Conservation (phyloP, 2,113 vertebrate species). For the Parotia lawesii region DNA sequence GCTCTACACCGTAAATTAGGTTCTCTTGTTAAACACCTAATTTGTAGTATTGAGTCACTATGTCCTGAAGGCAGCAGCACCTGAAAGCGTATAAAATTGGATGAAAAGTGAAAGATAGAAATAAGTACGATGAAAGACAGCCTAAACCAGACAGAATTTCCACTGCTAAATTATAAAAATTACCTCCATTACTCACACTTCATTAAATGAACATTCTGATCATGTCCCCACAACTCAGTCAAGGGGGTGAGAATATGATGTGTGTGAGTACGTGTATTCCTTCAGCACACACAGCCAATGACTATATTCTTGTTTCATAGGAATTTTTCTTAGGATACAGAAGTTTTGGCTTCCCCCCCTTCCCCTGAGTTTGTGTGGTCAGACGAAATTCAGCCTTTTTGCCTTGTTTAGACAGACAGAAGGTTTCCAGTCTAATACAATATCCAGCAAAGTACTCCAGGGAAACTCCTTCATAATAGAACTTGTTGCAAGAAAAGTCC, state of each 20-base stretch:
- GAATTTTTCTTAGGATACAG: not conserved
- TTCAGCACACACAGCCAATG: not conserved
- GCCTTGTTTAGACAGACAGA: not conserved
- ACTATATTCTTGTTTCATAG: not conserved
- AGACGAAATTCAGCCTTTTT: not conserved
- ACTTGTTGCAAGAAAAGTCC: not conserved
- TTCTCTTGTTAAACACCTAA: constrained; percentile 45
- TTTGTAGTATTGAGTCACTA: constrained; percentile 12
- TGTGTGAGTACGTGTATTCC: too few relatives aligned
- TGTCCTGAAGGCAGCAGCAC: constrained; percentile 49
- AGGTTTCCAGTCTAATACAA: not conserved
- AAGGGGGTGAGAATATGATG: not conserved
- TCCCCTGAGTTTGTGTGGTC: not conserved
- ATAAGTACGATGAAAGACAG: not conserved
- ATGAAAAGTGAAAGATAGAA: constrained; percentile 13
- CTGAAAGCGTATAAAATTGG: constrained; percentile 30
- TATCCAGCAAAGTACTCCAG: not conserved
- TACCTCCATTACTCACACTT: constrained; percentile 10
- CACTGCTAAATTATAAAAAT: not conserved
- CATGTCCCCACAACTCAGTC: not conserved
- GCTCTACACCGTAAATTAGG: not conserved
- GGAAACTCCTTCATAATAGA: not conserved
- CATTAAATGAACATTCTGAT: not conserved
- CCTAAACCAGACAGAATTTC: not conserved
- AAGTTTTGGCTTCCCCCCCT: not conserved